phyloP scores from a whole-genome alignment of 2,888 invertebrate genomes.

The Cephalotes varians region DNA sequence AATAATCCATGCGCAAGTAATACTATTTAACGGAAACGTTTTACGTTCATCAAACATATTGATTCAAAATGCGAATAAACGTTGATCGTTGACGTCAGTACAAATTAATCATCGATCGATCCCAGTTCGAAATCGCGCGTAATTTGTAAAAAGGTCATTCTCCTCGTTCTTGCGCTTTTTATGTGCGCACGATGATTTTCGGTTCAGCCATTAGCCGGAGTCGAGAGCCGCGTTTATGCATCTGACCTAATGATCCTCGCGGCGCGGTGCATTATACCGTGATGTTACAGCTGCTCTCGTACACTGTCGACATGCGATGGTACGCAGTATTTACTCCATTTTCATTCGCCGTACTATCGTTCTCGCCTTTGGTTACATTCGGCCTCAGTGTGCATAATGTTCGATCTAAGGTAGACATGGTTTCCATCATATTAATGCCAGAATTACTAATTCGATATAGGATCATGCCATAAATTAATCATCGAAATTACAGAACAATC shows the following conservation, averaged over 20 bases:
- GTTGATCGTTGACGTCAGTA: no score
- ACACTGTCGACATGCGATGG: neutral
- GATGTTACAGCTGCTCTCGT: slow-evolving; percentile 25
- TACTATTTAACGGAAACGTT: neutral
- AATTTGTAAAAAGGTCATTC: neutral
- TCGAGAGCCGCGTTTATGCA: slow-evolving; percentile 29
- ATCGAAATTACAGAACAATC: no score
- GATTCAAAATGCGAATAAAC: neutral
- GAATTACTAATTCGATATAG: neutral
- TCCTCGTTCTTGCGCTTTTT: neutral
- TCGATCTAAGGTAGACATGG: neutral
- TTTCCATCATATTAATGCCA: neutral
- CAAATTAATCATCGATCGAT: neutral
- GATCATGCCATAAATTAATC: neutral
- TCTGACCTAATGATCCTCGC: slow-evolving; percentile 48
- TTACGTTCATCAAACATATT: no score
- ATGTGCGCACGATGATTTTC: neutral
- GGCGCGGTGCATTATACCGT: slow-evolving; percentile 15
- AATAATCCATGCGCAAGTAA: neutral
- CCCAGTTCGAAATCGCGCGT: neutral
- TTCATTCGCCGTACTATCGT: slow-evolving; percentile 26
- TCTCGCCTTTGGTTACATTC: neutral
- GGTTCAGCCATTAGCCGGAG: neutral
- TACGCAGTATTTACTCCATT: slow-evolving; percentile 35
- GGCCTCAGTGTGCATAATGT: neutral